Evolutionary conservation across 2,888 invertebrate genomes (phyloP), one percentile per base, ranked within the genome.

Genomic region (Dicyrtoma fusca): DNA sequence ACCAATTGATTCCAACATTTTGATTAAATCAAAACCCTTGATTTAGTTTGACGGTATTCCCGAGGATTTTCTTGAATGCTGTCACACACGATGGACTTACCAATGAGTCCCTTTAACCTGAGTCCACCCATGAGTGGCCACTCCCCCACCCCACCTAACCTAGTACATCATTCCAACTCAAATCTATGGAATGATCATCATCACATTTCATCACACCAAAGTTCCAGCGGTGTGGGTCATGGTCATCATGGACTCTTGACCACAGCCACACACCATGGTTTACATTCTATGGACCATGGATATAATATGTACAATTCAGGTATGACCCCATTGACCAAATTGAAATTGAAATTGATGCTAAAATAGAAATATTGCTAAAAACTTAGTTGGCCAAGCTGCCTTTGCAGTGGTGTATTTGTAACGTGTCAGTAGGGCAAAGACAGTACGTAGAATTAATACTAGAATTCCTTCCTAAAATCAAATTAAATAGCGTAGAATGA

Each of bases 51-150:
- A 57, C 42, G 44, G 61, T n/a, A n/a, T n/a, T n/a, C n/a, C n/a
- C n/a, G n/a, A 61, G 42, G 44, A 26, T 44, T 17, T 61, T n/a
- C n/a, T n/a, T 61, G 61, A 34, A 61, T 61, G 61, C 61, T 61
- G 61, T 61, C 61, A 44, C 25, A 61, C 44, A 65, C 21, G 19
- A 79, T 79, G 79, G 79, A 78, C 72, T 74, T 78, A 71, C 80
- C 78, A 75, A 92, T 93, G 90, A 91, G 92, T 86, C 91, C 92
- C 81, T 93, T 92, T 85, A 90, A 90, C 83, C 86, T 91, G 85
- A 88, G 88, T 82, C 86, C 80, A 80, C 80, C 81, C 79, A 77
- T 81, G 79, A 79, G 82, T 85, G 79, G 84, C 79, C 85, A 82
- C 82, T 83, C 82, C 80, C 84, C 83, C 81, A 84, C 77, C 49